phyloP scores from a whole-genome alignment of 2,797 vertebrate species.

The Hoplostethus atlanticus region DNA sequence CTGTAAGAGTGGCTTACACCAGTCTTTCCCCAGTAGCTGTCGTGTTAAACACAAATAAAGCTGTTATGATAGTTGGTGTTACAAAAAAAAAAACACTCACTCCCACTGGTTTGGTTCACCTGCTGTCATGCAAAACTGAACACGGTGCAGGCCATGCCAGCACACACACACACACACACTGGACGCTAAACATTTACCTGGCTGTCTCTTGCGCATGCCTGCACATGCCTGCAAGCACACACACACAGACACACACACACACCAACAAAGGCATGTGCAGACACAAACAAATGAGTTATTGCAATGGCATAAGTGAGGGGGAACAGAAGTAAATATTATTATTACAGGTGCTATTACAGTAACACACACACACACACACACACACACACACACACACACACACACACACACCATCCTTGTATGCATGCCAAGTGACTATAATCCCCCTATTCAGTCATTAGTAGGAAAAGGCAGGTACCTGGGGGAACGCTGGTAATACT shows the following conservation, averaged over 20 bases:
- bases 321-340: slow-evolving; percentile 29
- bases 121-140: slow-evolving; percentile 37
- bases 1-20: not conserved
- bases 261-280: slow-evolving; percentile 12
- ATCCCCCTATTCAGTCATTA: slow-evolving; percentile 36
- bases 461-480: slow-evolving; percentile 28
- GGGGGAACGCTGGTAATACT: slow-evolving; percentile 40
- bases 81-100: slow-evolving; percentile 10
- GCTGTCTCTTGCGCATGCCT: slow-evolving; percentile 45
- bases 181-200: slow-evolving; percentile 40
- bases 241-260: slow-evolving; percentile 17
- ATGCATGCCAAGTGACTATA: slow-evolving; percentile 24
- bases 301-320: slow-evolving; percentile 28
- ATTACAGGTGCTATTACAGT: slow-evolving; percentile 25
- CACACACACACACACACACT: slow-evolving; percentile 1
- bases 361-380: slow-evolving; percentile 6
- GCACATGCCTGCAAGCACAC: slow-evolving; percentile 20
- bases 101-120: slow-evolving; percentile 16
- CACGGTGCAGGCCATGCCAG: not conserved
- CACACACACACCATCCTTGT: slow-evolving; percentile 5
- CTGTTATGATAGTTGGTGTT: not conserved
- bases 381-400: slow-evolving; percentile 18
- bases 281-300: slow-evolving; percentile 34
- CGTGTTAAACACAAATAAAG: slow-evolving; percentile 1
- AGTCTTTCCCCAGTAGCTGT: not conserved